Evolutionary conservation across 2,888 invertebrate genomes (phyloP).

Genomic region (Nephrotoma appendiculata): DNA sequence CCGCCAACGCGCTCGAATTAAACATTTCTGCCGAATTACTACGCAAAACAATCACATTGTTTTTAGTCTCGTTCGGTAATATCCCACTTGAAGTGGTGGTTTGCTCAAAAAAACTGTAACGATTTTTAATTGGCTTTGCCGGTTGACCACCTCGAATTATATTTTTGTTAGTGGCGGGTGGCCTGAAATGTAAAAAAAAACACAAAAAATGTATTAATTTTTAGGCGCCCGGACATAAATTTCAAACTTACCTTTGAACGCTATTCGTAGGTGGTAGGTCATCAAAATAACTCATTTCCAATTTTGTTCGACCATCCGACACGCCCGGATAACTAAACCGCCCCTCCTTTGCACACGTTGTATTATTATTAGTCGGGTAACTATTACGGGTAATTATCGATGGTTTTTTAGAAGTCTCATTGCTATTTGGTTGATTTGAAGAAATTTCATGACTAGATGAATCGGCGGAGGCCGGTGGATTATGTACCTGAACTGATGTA

Average conservation of each 20-base stretch:
- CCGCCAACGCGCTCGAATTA: not conserved
- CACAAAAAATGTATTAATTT: not conserved
- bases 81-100: conserved; percentile 10
- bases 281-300: conserved; percentile 1
- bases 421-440: conserved; percentile 4
- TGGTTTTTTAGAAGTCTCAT: conserved; percentile 10
- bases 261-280: conserved; percentile 4
- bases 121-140: conserved; percentile 16
- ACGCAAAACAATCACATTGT: conserved; percentile 7
- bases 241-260: conserved; percentile 12
- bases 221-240: not conserved
- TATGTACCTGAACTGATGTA: conserved; percentile 30
- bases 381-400: conserved; percentile 23
- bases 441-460: conserved; percentile 6
- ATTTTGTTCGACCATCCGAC: not conserved
- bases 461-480: conserved; percentile 23
- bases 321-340: conserved; percentile 30
- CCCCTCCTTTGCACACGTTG: conserved; percentile 25
- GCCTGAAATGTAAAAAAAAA: not conserved
- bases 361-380: conserved; percentile 24
- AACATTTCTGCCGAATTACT: conserved; percentile 18
- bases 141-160: not conserved
- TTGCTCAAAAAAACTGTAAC: conserved; percentile 22
- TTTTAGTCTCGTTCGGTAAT: conserved; percentile 7
- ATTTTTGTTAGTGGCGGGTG: not conserved